Conservation (phyloP, 2,888 invertebrate species). For the Antheraea assamensis region DNA sequence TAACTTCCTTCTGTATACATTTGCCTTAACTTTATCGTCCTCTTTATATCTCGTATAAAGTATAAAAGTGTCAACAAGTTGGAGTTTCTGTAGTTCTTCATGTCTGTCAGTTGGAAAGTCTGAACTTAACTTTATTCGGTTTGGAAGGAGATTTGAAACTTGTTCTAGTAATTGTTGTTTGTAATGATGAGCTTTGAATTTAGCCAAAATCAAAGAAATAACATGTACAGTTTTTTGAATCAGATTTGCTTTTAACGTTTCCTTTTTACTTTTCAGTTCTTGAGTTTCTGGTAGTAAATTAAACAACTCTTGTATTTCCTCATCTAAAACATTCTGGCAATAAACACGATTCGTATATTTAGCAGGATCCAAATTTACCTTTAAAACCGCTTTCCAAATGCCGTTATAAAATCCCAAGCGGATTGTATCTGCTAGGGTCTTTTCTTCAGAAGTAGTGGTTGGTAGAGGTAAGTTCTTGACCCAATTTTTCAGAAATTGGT, state of each 20-base stretch:
- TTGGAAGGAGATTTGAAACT: conserved; percentile 42
- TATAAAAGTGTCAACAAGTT: conserved; percentile 56
- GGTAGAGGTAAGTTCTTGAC: conserved; percentile 50
- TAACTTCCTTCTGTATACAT: conserved; percentile 53
- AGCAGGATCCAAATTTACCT: conserved; percentile 39
- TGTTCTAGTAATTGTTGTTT: conserved; percentile 53
- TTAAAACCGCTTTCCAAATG: conserved; percentile 37
- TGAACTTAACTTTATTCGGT: conserved; percentile 26
- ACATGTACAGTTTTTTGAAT: conserved; percentile 50
- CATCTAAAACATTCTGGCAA: conserved; percentile 58
- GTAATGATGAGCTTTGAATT: conserved; percentile 39
- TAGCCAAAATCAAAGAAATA: conserved; percentile 41
- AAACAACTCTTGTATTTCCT: conserved; percentile 61
- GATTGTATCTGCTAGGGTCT: conserved; percentile 34
- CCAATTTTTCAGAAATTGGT: conserved; percentile 51
- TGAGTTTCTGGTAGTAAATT: conserved; percentile 49
- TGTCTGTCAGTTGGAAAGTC: conserved; percentile 34
- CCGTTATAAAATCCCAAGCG: conserved; percentile 46
- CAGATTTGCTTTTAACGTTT: conserved; percentile 50
- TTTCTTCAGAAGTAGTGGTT: conserved; percentile 35
- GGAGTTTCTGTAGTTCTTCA: conserved; percentile 50
- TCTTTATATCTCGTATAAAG: conserved; percentile 48
- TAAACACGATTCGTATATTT: conserved; percentile 48
- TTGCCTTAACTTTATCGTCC: conserved; percentile 48
- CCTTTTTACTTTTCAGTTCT: conserved; percentile 44